phyloP scores from a whole-genome alignment of 37 sponge, comb jelly and placozoan genomes.

The Eunapius fragilis region DNA sequence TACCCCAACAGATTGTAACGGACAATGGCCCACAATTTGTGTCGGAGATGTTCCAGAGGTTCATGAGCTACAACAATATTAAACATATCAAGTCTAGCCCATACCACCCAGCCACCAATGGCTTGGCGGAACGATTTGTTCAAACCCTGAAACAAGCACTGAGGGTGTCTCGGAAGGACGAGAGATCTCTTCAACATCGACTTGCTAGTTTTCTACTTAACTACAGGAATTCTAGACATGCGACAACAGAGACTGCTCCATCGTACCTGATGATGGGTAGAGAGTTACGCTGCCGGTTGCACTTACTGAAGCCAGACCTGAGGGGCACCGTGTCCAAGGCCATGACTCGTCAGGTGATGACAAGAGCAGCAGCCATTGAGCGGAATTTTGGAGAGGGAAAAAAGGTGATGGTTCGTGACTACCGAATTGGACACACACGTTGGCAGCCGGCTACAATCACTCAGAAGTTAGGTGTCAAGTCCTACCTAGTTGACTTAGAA shows the following conservation, averaged over 20 bases:
- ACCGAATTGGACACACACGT: not conserved
- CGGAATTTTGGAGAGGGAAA: slow-evolving; percentile 6
- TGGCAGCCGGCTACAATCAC: slow-evolving; percentile 5
- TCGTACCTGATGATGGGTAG: not conserved
- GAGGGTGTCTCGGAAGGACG: slow-evolving; percentile 4
- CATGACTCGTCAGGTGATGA: not conserved
- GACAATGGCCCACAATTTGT: slow-evolving; percentile 65
- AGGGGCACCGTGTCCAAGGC: slow-evolving; percentile 1
- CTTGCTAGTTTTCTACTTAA: not conserved
- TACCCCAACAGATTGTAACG: slow-evolving; percentile 43
- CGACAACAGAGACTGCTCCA: slow-evolving; percentile 1
- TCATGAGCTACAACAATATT: slow-evolving; percentile 20
- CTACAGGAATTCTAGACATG: not conserved
- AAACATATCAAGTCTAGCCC: slow-evolving; percentile 44
- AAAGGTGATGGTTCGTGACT: not conserved
- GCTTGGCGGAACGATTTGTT: slow-evolving; percentile 49
- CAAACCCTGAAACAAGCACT: slow-evolving; percentile 40
- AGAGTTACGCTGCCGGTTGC: not conserved
- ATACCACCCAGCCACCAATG: slow-evolving; percentile 54
- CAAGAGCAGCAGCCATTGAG: not conserved
- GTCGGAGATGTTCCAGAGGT: slow-evolving; percentile 20
- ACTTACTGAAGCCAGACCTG: not conserved
- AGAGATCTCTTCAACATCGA: slow-evolving; percentile 4
- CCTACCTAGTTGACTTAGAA: slow-evolving; percentile 2
- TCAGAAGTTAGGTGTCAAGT: not conserved